Evolutionary conservation across 2,888 invertebrate genomes (phyloP), one percentile per base, ranked within the genome.

Genomic region (Panopea generosa): DNA sequence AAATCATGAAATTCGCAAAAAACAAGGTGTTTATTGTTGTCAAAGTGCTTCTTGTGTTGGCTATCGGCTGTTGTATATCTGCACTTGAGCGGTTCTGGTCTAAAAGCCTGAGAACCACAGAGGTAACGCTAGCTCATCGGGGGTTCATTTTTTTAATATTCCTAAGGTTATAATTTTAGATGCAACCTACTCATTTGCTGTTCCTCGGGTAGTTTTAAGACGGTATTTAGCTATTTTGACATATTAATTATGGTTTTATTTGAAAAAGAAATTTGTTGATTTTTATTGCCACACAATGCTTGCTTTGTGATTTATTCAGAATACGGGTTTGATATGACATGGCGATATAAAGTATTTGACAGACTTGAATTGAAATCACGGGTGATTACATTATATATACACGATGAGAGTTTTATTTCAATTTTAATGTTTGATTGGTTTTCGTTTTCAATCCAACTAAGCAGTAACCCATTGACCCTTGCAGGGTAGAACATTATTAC

Each of bases 161-260:
- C 7, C n/a, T n/a, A 61, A 47, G 38, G 70, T 53, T 55, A 57
- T 67, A 71, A 71, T 71, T 71, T 60, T 45, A 26, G 26, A 45
- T 45, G 49, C 45, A 76, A 66, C 45, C 71, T 63, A 47, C 56
- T 68, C 71, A 67, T 71, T 72, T 72, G 18, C 57, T 26, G 49
- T 29, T 45, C 47, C 50, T 57, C 53, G 59, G 40, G 60, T 43
- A 14, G 4, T 59, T 27, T 55, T 62, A 67, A 68, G 61, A 70
- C 55, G 57, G 57, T 67, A 45, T 66, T 59, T 71, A 47, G 29
- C 53, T 33, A 66, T 65, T 67, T 68, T 77, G 71, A 72, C 77
- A 77, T 77, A 77, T 77, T 72, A 77, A 77, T 77, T 72, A 77
- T 53, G 55, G 59, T 47, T 47, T 43, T 62, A 61, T 61, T 73